Percentiles rank a stretch among this genome's conserved stretches.
Conservation (phyloP, 2,113 vertebrate genomes). For the Syngnathus floridae region DNA sequence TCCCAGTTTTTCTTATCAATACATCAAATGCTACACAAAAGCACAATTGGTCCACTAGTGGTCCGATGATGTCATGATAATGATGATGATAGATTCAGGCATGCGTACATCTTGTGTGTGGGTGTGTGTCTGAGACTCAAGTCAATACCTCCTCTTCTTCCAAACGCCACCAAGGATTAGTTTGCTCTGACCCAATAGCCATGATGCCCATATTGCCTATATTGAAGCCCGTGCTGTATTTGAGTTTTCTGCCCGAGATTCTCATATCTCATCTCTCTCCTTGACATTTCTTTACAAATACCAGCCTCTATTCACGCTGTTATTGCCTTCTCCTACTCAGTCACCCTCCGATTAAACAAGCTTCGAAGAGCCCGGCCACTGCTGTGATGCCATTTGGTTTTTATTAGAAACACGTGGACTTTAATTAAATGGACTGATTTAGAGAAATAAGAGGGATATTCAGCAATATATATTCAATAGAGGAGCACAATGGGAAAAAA, state of each 20-base stretch:
- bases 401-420: conserved; percentile 61
- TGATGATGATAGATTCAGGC: background rate
- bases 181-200: conserved; percentile 25
- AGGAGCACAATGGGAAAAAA: conserved; percentile 49
- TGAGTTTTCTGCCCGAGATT: conserved; percentile 45
- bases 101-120: conserved; percentile 4
- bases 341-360: conserved; percentile 62
- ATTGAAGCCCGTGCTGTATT: conserved; percentile 50
- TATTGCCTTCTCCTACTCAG: conserved; percentile 62
- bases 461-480: conserved; percentile 55
- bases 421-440: conserved; percentile 66
- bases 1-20: conserved; percentile 39
- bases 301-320: conserved; percentile 63
- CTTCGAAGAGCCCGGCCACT: conserved; percentile 43
- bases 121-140: background rate
- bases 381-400: conserved; percentile 66
- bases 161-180: conserved; percentile 32
- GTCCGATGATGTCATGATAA: background rate
- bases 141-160: background rate
- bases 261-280: conserved; percentile 47
- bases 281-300: conserved; percentile 73
- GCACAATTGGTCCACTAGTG: conserved; percentile 8
- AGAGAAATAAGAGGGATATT: conserved; percentile 56
- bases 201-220: conserved; percentile 44
- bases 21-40: conserved; percentile 12